Conservation (phyloP, 2,797 vertebrate genomes). For the Channa striata region DNA sequence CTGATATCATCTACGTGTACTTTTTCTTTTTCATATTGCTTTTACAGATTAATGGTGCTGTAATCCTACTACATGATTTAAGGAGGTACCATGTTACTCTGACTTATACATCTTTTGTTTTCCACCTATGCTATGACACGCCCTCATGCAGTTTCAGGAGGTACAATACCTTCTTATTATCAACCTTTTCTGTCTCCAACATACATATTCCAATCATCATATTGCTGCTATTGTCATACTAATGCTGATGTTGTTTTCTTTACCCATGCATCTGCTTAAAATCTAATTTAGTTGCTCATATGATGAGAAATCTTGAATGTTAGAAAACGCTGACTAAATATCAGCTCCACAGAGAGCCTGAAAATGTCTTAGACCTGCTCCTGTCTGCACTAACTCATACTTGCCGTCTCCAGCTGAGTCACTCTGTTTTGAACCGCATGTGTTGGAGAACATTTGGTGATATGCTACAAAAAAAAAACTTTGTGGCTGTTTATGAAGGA, state of each 20-base stretch:
- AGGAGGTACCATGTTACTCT: constrained; percentile 7
- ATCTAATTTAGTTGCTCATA: neutral
- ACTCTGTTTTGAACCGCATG: neutral
- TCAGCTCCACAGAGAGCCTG: neutral
- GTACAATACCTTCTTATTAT: neutral
- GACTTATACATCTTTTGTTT: constrained; percentile 41
- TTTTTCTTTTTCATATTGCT: constrained; percentile 22
- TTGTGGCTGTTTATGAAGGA: neutral
- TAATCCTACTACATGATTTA: neutral
- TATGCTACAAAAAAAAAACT: neutral
- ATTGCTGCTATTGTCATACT: neutral
- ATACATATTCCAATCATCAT: neutral
- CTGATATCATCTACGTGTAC: constrained; percentile 22
- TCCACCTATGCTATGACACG: neutral
- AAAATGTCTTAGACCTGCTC: neutral
- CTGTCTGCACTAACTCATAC: neutral
- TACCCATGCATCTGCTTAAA: no score
- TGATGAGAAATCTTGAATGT: constrained; percentile 12
- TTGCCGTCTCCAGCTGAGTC: neutral
- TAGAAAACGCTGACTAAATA: constrained; percentile 10
- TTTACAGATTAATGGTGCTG: constrained; percentile 19
- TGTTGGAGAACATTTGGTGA: neutral
- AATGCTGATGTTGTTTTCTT: neutral
- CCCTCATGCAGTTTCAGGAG: neutral
- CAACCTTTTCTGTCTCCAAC: no score